These are phyloP conservation scores for Pseudotriccus pelzelni DNA, from an alignment of 2,797 vertebrate genomes.

Conservation along the genomic window DNA sequence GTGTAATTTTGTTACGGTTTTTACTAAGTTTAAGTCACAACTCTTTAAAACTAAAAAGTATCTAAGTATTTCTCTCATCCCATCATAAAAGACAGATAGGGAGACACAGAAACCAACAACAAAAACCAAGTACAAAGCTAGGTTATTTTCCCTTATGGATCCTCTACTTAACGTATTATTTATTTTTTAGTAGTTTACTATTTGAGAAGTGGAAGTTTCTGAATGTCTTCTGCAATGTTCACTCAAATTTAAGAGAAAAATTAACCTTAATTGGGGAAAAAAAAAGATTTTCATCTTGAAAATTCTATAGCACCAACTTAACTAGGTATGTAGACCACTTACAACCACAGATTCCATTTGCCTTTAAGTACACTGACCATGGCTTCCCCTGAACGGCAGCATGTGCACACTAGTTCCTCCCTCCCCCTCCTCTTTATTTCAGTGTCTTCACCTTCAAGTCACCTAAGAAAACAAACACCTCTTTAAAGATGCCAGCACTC, in stretches of 20 bases:
- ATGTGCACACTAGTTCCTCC: neutral
- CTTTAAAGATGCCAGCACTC: accelerated
- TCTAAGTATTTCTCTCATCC: neutral
- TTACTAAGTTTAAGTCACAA: neutral
- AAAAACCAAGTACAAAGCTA: neutral
- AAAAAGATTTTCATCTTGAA: neutral
- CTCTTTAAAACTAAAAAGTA: neutral
- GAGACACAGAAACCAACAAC: neutral
- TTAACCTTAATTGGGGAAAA: neutral
- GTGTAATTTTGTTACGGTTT: neutral
- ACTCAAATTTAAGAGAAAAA: neutral
- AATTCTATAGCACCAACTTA: neutral
- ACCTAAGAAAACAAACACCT: neutral
- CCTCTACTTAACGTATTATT: neutral
- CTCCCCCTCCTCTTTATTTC: neutral
- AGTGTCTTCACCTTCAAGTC: neutral
- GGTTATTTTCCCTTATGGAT: neutral
- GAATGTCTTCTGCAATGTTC: neutral
- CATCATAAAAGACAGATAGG: neutral
- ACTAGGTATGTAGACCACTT: neutral
- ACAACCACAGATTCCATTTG: neutral
- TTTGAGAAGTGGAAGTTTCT: neutral
- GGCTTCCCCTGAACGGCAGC: neutral
- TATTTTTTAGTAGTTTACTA: neutral
- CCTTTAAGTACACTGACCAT: neutral